Conservation (phyloP, 2,888 invertebrate species). For the Dicyrtoma fusca region DNA sequence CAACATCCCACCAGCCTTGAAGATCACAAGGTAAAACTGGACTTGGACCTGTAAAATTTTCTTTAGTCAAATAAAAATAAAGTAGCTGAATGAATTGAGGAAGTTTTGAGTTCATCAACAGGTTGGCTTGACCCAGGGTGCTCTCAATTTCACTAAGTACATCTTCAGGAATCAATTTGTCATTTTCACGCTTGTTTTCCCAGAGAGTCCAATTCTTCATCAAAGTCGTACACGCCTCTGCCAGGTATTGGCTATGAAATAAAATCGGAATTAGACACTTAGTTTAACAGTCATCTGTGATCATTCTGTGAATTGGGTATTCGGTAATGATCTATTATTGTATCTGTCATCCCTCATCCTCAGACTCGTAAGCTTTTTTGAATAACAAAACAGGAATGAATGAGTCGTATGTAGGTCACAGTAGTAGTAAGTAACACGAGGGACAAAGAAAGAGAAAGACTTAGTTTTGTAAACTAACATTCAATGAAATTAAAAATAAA, state of each 20-base stretch:
- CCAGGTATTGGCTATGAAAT: slow-evolving; percentile 42
- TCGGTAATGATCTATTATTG: no score
- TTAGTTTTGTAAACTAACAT: no score
- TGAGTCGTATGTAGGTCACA: no score
- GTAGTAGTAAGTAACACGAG: no score
- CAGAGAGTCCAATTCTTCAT: slow-evolving; percentile 29
- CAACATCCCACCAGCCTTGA: slow-evolving; percentile 56
- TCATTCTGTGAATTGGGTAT: no score
- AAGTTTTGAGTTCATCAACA: slow-evolving; percentile 51
- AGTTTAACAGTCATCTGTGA: no score
- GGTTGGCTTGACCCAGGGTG: slow-evolving; percentile 45
- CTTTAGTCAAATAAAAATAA: slow-evolving; percentile 47
- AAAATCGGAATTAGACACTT: slow-evolving; percentile 28
- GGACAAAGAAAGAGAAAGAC: no score
- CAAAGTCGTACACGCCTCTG: slow-evolving; percentile 41
- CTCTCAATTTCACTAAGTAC: slow-evolving; percentile 46
- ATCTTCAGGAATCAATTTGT: slow-evolving; percentile 43
- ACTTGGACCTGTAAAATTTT: slow-evolving; percentile 28
- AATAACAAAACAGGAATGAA: no score
- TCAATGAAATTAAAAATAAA: no score
- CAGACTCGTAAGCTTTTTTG: no score
- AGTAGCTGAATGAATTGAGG: slow-evolving; percentile 53
- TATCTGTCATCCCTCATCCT: no score
- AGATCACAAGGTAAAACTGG: slow-evolving; percentile 51
- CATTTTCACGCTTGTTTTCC: slow-evolving; percentile 25